phyloP scores from a whole-genome alignment of 2,888 invertebrate genomes.

The Drosophila limbata region DNA sequence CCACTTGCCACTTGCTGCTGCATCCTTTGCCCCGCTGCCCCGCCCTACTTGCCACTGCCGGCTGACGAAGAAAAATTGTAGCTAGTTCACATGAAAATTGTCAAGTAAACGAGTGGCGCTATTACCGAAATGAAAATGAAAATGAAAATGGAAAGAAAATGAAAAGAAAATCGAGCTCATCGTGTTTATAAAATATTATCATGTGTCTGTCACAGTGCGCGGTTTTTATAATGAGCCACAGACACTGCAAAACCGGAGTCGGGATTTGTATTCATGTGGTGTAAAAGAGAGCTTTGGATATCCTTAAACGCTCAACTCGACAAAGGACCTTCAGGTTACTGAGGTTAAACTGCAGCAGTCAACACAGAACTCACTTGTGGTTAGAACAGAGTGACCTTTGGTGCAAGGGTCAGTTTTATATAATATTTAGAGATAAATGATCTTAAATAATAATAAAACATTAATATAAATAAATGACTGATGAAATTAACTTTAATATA shows the following conservation, averaged over 20 bases:
- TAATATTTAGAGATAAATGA: not conserved
- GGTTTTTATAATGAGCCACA: conserved; percentile 50
- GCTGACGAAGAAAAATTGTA: conserved; percentile 76
- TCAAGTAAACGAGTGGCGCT: conserved; percentile 66
- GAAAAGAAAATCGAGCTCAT: conserved; percentile 73
- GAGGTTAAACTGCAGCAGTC: conserved; percentile 32
- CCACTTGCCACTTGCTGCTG: conserved; percentile 12
- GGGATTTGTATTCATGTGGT: conserved; percentile 63
- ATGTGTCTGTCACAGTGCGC: conserved; percentile 40
- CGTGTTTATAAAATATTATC: conserved; percentile 59
- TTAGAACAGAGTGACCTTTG: conserved; percentile 1
- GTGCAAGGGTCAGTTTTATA: not conserved
- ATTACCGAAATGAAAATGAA: conserved; percentile 75
- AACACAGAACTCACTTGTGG: conserved; percentile 5
- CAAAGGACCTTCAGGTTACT: not conserved
- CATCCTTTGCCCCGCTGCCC: conserved; percentile 6
- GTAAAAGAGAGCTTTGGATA: conserved; percentile 28
- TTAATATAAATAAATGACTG: too few relatives aligned
- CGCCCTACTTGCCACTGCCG: conserved; percentile 14
- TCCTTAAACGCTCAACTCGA: not conserved
- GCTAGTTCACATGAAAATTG: conserved; percentile 75
- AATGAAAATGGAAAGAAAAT: conserved; percentile 42
- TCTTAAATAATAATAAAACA: not conserved
- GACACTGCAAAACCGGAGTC: conserved; percentile 14
- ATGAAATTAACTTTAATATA: too few relatives aligned